phyloP scores from a whole-genome alignment of 2,888 invertebrate species.

The Cheilosia vulpina region DNA sequence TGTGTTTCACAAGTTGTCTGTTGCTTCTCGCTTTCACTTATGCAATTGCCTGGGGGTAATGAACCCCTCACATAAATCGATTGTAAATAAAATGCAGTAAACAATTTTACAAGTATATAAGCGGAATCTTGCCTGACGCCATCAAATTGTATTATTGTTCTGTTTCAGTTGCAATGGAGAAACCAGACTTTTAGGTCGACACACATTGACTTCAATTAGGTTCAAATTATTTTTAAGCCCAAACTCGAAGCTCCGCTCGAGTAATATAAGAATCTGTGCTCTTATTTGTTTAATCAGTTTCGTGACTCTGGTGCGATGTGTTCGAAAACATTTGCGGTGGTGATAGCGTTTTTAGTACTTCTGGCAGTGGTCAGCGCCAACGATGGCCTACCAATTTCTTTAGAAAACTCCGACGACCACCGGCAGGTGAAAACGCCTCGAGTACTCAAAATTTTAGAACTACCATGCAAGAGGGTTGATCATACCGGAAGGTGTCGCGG shows the following conservation, averaged over 20 bases:
- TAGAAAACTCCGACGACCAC: not conserved
- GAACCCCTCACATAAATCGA: constrained; percentile 8
- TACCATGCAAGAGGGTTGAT: constrained; percentile 26
- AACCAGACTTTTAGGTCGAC: constrained; percentile 8
- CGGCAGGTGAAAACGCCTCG: not conserved
- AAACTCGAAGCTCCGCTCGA: not conserved
- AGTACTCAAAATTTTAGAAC: constrained; percentile 15
- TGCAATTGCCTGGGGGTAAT: constrained; percentile 9
- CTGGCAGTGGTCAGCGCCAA: not conserved
- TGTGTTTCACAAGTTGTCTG: not conserved
- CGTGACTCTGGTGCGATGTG: constrained; percentile 29
- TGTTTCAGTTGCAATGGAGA: not conserved
- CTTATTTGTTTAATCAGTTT: constrained; percentile 23
- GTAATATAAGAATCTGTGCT: not conserved
- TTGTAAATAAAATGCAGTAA: not conserved
- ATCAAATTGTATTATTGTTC: not conserved
- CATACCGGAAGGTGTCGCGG: constrained; percentile 36
- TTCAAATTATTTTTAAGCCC: not conserved
- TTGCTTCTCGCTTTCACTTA: not conserved
- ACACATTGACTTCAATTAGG: constrained; percentile 19
- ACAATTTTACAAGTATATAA: not conserved
- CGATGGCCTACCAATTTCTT: not conserved
- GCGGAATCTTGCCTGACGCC: no score
- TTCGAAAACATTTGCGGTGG: constrained; percentile 16
- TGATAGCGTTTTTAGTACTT: constrained; percentile 1